Conservation (phyloP, 1,140 invertebrate species). For the Dreissena rostriformis region DNA sequence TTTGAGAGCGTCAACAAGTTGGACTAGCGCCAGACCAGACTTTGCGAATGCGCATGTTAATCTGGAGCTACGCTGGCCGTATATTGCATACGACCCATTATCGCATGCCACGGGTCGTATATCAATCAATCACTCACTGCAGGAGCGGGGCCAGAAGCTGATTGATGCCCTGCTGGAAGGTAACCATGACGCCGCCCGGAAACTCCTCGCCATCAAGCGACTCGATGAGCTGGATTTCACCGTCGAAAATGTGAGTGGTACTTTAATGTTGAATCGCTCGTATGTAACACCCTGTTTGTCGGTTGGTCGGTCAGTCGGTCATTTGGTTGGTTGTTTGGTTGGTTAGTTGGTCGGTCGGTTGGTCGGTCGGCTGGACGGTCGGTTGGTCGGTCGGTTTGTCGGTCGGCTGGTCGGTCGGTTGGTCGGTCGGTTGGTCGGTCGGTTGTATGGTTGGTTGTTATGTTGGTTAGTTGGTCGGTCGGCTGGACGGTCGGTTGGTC, state of each 20-base stretch:
- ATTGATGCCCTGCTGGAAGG: slow-evolving; percentile 34
- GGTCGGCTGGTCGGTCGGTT: neutral
- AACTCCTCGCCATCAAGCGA: neutral
- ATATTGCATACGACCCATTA: too few relatives aligned
- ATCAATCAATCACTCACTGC: neutral
- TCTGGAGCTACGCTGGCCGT: neutral
- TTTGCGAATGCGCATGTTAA: neutral
- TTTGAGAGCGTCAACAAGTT: neutral
- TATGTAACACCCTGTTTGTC: neutral
- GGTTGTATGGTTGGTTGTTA: neutral
- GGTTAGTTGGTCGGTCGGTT: neutral
- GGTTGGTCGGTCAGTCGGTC: neutral
- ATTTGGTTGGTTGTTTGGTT: neutral
- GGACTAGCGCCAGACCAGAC: neutral
- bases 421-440: neutral
- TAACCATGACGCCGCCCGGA: slow-evolving; percentile 14
- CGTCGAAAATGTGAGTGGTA: slow-evolving; percentile 19
- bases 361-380: neutral
- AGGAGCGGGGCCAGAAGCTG: slow-evolving; percentile 45
- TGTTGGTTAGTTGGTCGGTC: neutral
- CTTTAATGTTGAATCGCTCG: neutral
- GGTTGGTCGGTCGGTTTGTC: neutral
- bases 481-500: neutral
- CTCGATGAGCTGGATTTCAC: slow-evolving; percentile 23
- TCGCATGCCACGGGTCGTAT: too few relatives aligned